Evolutionary conservation across 2,797 vertebrate species (phyloP).

Genomic region (Diplodus sargus): DNA sequence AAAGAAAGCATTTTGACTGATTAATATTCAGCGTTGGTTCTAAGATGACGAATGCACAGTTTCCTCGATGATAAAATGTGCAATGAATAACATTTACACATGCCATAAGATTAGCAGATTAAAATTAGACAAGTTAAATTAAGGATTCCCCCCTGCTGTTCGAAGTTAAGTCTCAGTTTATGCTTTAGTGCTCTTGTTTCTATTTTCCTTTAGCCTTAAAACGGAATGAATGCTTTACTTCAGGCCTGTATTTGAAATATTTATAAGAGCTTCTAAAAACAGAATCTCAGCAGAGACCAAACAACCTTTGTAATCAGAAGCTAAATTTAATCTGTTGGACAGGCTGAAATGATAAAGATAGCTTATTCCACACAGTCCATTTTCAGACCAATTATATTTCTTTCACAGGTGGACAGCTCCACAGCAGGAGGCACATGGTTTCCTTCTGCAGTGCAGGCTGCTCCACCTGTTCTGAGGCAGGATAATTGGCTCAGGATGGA

Average conservation of each 20-base stretch:
- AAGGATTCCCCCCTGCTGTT: neutral
- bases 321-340: neutral
- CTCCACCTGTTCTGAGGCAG: constrained; percentile 15
- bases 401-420: constrained; percentile 23
- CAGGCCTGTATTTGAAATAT: neutral
- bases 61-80: constrained; percentile 9
- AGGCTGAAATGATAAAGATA: constrained; percentile 2
- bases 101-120: neutral
- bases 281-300: neutral
- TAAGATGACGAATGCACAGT: neutral
- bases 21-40: neutral
- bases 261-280: constrained; percentile 2
- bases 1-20: neutral
- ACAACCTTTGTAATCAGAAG: neutral
- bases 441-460: constrained; percentile 21
- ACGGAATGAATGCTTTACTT: neutral
- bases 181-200: neutral
- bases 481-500: neutral
- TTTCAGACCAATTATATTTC: neutral
- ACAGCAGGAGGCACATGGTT: neutral
- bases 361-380: neutral
- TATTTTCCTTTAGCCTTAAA: neutral
- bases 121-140: neutral
- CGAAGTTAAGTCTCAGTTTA: neutral
- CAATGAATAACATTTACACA: constrained; percentile 20